These are phyloP conservation scores for Ovibos moschatus DNA, from an alignment of 2,113 vertebrate species.

Conservation along the genomic window DNA sequence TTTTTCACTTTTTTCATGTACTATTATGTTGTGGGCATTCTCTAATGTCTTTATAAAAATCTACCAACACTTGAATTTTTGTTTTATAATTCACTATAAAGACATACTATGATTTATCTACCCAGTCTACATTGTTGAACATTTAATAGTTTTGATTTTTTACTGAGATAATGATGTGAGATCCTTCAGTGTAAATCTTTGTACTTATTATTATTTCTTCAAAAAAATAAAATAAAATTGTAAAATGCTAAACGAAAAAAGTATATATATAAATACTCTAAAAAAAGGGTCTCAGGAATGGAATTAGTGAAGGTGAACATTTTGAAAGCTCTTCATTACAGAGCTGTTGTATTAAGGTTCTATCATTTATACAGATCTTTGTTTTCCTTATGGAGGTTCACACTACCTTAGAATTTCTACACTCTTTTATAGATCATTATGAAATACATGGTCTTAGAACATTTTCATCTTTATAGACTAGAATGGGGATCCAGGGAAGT, in stretches of 20 bases:
- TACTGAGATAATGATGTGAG: background rate
- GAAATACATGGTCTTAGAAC: background rate
- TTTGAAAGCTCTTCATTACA: slow-evolving; percentile 7
- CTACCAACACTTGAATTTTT: background rate
- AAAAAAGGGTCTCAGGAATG: background rate
- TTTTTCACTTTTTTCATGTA: background rate
- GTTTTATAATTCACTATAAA: background rate
- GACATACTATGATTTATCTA: background rate
- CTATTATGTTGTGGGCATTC: background rate
- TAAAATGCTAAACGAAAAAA: background rate
- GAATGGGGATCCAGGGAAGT: background rate
- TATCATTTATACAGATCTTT: background rate
- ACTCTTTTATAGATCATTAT: background rate
- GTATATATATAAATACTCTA: background rate
- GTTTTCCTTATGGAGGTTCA: background rate
- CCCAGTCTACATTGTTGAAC: background rate
- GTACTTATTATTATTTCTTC: background rate
- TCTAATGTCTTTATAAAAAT: background rate
- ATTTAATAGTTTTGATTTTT: background rate
- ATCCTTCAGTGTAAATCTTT: background rate
- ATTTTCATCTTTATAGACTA: slow-evolving; percentile 29
- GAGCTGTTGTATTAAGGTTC: background rate
- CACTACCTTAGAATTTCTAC: background rate
- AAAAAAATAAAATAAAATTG: background rate
- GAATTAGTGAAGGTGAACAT: background rate